phyloP scores from a whole-genome alignment of 1,140 invertebrate genomes.

The Drosophila nigromelanica region DNA sequence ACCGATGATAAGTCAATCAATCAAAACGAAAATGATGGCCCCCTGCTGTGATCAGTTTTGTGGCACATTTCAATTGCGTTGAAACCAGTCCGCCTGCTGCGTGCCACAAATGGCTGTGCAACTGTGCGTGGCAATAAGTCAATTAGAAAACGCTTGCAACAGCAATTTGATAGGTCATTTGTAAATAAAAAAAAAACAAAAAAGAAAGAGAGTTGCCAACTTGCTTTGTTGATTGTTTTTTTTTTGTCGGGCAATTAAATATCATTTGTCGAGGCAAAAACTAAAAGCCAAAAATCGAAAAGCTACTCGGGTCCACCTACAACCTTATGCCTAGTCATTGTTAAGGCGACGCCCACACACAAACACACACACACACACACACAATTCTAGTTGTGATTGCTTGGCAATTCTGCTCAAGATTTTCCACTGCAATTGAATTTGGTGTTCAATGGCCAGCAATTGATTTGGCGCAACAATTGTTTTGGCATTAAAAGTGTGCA shows the following conservation, averaged over 20 bases:
- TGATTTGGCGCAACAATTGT: constrained; percentile 73
- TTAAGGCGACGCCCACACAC: constrained; percentile 33
- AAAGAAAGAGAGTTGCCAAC: constrained; percentile 2
- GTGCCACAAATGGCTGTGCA: constrained; percentile 40
- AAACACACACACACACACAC: neutral
- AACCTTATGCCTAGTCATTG: no score
- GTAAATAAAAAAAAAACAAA: neutral
- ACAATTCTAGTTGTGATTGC: constrained; percentile 28
- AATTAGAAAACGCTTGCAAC: constrained; percentile 43
- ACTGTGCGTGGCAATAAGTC: constrained; percentile 35
- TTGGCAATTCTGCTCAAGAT: constrained; percentile 39
- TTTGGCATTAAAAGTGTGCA: constrained; percentile 67
- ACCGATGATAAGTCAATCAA: no score
- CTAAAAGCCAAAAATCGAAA: neutral
- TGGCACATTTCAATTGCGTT: neutral
- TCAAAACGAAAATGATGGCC: no score
- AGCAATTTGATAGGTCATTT: constrained; percentile 27
- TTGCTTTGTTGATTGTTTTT: neutral
- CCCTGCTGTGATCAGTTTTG: no score
- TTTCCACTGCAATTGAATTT: constrained; percentile 59
- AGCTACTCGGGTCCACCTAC: no score
- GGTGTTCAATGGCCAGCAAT: constrained; percentile 35
- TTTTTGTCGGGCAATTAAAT: constrained; percentile 5
- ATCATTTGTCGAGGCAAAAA: constrained; percentile 17
- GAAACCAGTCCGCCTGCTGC: constrained; percentile 23